phyloP scores from a whole-genome alignment of 1,140 invertebrate species.

The Choristoneura fumiferana region DNA sequence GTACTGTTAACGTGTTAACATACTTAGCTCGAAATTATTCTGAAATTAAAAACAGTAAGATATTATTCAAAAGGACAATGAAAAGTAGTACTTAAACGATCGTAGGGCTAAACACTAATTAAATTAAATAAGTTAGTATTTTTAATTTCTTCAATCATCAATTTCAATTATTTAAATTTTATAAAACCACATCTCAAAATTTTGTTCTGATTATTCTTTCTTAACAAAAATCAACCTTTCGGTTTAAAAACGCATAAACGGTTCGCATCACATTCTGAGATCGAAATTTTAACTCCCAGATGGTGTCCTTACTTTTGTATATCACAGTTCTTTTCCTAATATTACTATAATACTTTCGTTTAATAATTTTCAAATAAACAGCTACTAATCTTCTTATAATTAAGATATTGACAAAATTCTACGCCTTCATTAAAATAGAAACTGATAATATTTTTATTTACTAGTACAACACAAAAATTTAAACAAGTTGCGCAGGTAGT shows the following conservation, averaged over 20 bases:
- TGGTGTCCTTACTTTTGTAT: conserved; percentile 64
- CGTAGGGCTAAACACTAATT: background rate
- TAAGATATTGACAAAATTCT: conserved; percentile 35
- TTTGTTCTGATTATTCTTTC: background rate
- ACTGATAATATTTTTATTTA: conserved; percentile 20
- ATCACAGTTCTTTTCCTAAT: conserved; percentile 71
- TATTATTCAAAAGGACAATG: no score
- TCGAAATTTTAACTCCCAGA: conserved; percentile 65
- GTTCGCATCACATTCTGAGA: conserved; percentile 67
- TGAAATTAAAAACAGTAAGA: background rate
- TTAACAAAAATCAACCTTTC: background rate
- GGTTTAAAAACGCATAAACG: conserved; percentile 35
- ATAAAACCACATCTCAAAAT: background rate
- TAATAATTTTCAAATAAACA: conserved; percentile 39
- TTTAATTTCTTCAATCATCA: background rate
- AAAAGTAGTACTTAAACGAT: no score
- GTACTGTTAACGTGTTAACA: no score
- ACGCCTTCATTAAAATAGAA: conserved; percentile 48
- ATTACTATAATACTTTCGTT: conserved; percentile 69
- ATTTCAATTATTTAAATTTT: background rate
- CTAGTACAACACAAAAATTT: conserved; percentile 17
- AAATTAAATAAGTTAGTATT: background rate
- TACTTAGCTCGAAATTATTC: background rate
- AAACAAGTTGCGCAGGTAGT: conserved; percentile 6
- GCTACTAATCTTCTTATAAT: conserved; percentile 38